Conservation (phyloP, 1,140 invertebrate species). For the Bombus waltoni region DNA sequence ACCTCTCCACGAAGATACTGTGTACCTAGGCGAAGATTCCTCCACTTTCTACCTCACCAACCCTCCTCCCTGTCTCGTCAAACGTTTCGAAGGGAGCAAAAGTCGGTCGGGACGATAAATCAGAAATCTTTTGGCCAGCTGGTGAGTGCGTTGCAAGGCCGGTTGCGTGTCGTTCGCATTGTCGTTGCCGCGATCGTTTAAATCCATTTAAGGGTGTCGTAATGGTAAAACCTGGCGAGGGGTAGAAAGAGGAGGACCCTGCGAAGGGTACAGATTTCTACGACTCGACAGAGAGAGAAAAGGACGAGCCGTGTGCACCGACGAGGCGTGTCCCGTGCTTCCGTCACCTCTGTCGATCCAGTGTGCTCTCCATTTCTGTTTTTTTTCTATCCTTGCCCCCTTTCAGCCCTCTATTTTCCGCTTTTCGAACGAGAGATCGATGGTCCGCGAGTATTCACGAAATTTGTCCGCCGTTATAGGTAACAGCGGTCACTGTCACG, state of each 20-base stretch:
- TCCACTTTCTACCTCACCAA: not conserved
- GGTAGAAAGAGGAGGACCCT: slow-evolving; percentile 36
- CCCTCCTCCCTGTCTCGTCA: no score
- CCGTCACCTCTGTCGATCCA: slow-evolving; percentile 52
- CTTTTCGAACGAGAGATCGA: slow-evolving; percentile 60
- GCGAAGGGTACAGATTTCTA: slow-evolving; percentile 32
- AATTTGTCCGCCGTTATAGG: slow-evolving; percentile 46
- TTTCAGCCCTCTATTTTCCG: not conserved
- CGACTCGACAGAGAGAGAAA: slow-evolving; percentile 48
- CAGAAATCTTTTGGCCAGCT: slow-evolving; percentile 64
- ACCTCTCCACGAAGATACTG: slow-evolving; percentile 19
- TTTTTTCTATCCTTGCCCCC: slow-evolving; percentile 14
- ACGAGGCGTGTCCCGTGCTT: slow-evolving; percentile 67
- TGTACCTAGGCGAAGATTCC: slow-evolving; percentile 58
- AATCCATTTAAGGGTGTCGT: slow-evolving; percentile 65
- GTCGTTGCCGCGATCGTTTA: slow-evolving; percentile 61
- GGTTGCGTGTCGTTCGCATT: slow-evolving; percentile 64
- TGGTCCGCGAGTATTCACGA: slow-evolving; percentile 53
- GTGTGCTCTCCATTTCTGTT: slow-evolving; percentile 41
- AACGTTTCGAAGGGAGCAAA: slow-evolving; percentile 25
- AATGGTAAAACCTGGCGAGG: slow-evolving; percentile 4
- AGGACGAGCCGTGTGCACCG: slow-evolving; percentile 45
- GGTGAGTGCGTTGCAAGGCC: slow-evolving; percentile 42
- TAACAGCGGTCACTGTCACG: not conserved
- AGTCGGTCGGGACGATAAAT: slow-evolving; percentile 62